Conservation (phyloP, 2,113 vertebrate genomes). For the Gobio gobio region DNA sequence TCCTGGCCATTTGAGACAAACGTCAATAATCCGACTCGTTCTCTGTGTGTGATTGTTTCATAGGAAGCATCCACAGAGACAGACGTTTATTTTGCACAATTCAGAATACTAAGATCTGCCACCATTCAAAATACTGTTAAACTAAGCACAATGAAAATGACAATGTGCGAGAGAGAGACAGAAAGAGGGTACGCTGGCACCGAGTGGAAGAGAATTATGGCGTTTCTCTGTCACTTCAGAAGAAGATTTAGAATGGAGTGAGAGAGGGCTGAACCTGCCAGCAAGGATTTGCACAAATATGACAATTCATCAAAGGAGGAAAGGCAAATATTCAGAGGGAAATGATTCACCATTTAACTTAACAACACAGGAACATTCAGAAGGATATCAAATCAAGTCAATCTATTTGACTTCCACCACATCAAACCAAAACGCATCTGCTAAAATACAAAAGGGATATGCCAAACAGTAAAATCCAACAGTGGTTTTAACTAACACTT, state of each 20-base stretch:
- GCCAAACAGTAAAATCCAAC: too few species aligned
- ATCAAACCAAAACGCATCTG: not conserved
- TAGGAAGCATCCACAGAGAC: not conserved
- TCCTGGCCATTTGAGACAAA: not conserved
- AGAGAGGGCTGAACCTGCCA: slow-evolving; percentile 42
- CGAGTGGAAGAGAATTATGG: slow-evolving; percentile 49
- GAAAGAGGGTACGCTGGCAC: slow-evolving; percentile 22
- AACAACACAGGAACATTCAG: slow-evolving; percentile 32
- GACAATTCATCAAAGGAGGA: slow-evolving; percentile 63
- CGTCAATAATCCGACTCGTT: not conserved
- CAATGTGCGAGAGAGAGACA: slow-evolving; percentile 8
- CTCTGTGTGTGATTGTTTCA: not conserved
- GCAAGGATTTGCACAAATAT: slow-evolving; percentile 55
- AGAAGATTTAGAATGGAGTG: slow-evolving; percentile 40
- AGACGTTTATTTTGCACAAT: slow-evolving; percentile 16
- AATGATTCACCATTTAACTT: slow-evolving; percentile 30
- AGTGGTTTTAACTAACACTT: too few species aligned
- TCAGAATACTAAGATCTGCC: not conserved
- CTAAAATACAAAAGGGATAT: not conserved
- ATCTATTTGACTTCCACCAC: not conserved
- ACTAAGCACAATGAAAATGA: slow-evolving; percentile 1
- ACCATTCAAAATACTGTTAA: slow-evolving; percentile 12
- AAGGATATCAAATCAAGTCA: slow-evolving; percentile 6
- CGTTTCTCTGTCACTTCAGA: slow-evolving; percentile 52
- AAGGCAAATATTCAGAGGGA: slow-evolving; percentile 40